Conservation (phyloP, 1,140 invertebrate genomes). For the roundworm (Caenorhabditis elegans) region DNA sequence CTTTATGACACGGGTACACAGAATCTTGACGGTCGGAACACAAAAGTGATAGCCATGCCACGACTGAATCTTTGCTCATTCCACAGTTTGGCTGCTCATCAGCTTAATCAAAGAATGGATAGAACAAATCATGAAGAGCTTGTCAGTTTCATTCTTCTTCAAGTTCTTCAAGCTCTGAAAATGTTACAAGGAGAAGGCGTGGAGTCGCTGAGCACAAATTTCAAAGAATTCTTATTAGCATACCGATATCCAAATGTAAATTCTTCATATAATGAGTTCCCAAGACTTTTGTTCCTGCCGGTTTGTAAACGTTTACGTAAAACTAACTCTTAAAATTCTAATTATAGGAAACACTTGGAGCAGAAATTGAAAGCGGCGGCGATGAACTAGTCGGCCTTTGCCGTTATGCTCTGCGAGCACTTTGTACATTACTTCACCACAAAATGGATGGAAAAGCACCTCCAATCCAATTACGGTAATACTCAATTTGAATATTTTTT, state of each 20-base stretch:
- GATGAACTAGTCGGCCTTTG: conserved; percentile 70
- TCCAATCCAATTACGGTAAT: conserved; percentile 47
- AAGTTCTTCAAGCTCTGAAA: conserved; percentile 79
- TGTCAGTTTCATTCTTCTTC: conserved; percentile 76
- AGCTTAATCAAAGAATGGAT: conserved; percentile 52
- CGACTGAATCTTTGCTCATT: conserved; percentile 55
- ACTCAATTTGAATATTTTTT: conserved; percentile 9
- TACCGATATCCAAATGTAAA: conserved; percentile 71
- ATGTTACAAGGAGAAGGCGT: conserved; percentile 80
- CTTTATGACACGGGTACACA: conserved; percentile 46
- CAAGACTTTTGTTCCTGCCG: conserved; percentile 75
- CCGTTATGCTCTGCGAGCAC: conserved; percentile 75
- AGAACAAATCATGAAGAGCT: conserved; percentile 65
- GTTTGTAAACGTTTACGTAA: not conserved
- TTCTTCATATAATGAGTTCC: conserved; percentile 62
- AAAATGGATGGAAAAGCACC: conserved; percentile 44
- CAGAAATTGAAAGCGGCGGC: conserved; percentile 49
- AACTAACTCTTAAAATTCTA: not conserved
- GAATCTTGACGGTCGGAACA: conserved; percentile 42
- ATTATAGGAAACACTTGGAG: conserved; percentile 64
- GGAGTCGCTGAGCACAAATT: conserved; percentile 75
- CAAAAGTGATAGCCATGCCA: conserved; percentile 51
- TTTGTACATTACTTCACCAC: conserved; percentile 73
- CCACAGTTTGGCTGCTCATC: conserved; percentile 53
- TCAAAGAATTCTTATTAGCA: conserved; percentile 72